Evolutionary conservation across 2,113 vertebrate species (phyloP).

Genomic region (Alouatta palliata): DNA sequence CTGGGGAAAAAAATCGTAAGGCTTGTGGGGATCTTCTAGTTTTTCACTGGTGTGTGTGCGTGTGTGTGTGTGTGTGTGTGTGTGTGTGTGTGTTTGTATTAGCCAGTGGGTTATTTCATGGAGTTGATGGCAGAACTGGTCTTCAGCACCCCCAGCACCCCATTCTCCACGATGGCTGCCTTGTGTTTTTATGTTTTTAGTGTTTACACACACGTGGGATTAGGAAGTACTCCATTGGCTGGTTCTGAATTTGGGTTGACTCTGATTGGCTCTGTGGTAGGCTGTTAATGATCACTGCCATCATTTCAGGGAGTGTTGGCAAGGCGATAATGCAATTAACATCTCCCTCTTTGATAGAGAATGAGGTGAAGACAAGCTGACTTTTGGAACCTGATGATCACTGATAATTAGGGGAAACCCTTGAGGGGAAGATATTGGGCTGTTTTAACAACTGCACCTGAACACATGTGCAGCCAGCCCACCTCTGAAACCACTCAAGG

Average conservation of each 20-base stretch:
- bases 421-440: background rate
- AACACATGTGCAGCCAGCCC: background rate
- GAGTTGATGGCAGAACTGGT: background rate
- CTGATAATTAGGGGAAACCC: conserved; percentile 54
- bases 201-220: background rate
- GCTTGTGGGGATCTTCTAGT: background rate
- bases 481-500: background rate
- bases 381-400: conserved; percentile 22
- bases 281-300: conserved; percentile 24
- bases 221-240: background rate
- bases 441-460: background rate
- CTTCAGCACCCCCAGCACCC: background rate
- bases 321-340: conserved; percentile 73
- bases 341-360: conserved; percentile 61
- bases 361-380: conserved; percentile 59
- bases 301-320: conserved; percentile 63
- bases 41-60: background rate
- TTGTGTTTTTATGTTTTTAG: background rate
- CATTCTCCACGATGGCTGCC: background rate
- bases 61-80: background rate
- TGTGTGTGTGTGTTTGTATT: background rate
- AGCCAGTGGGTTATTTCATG: background rate
- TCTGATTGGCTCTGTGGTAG: conserved; percentile 53
- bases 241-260: conserved; percentile 52
- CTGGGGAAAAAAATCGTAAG: background rate